Conservation (phyloP, 2,888 invertebrate genomes). For the Aricia artaxerxes region DNA sequence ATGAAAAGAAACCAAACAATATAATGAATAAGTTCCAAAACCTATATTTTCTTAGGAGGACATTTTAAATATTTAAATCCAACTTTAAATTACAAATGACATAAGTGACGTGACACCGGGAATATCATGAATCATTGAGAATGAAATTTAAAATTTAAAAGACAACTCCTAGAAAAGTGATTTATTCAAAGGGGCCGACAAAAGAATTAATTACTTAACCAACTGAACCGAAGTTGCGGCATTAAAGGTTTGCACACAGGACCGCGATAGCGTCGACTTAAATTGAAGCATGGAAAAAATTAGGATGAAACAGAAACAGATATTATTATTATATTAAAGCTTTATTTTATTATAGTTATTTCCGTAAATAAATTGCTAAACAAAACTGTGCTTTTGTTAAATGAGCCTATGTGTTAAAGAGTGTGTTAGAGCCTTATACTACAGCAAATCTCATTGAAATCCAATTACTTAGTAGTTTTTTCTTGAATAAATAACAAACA, state of each 20-base stretch:
- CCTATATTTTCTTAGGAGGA: background rate
- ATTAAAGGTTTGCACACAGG: background rate
- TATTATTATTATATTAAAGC: too few relatives aligned
- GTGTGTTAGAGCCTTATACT: too few relatives aligned
- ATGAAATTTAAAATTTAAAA: constrained; percentile 44
- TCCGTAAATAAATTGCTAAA: too few relatives aligned
- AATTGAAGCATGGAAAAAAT: background rate
- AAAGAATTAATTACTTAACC: constrained; percentile 69
- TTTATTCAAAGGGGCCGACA: constrained; percentile 59
- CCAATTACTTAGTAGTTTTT: too few relatives aligned
- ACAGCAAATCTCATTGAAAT: too few relatives aligned
- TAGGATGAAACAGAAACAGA: too few relatives aligned
- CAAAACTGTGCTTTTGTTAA: too few relatives aligned
- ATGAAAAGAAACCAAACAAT: background rate
- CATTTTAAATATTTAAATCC: constrained; percentile 15
- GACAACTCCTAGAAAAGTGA: constrained; percentile 53
- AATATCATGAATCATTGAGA: constrained; percentile 42
- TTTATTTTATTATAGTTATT: too few relatives aligned
- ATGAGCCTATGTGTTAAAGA: too few relatives aligned
- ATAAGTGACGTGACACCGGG: constrained; percentile 34
- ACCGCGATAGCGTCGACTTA: background rate
- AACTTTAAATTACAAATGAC: constrained; percentile 29
- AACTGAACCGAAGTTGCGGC: constrained; percentile 52
- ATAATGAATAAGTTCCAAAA: background rate
- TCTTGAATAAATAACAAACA: too few relatives aligned